Conservation (phyloP, 2,113 vertebrate genomes). For the Brevimyrus niger region DNA sequence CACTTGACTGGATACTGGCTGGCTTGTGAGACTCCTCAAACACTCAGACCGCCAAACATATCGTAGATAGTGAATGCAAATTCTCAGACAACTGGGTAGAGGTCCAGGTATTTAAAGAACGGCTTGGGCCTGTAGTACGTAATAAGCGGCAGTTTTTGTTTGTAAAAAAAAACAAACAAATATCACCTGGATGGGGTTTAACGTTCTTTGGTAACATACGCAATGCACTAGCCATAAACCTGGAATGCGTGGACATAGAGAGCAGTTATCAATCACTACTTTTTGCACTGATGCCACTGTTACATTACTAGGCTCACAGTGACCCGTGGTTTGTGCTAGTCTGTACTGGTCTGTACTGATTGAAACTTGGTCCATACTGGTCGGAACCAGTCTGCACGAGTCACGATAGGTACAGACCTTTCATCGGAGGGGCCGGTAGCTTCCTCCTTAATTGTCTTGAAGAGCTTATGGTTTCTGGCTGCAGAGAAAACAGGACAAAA, state of each 20-base stretch:
- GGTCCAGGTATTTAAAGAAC: background rate
- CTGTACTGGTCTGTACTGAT: background rate
- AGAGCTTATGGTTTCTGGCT: conserved; percentile 88
- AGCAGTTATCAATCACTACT: background rate
- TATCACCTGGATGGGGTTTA: background rate
- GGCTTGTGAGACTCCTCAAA: no score
- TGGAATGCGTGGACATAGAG: background rate
- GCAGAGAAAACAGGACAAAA: conserved; percentile 28
- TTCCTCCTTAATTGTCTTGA: conserved; percentile 92
- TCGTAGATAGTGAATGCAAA: no score
- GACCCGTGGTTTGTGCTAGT: background rate
- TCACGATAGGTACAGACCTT: conserved; percentile 63
- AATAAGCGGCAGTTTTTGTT: no score
- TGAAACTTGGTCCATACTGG: background rate
- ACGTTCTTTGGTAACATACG: background rate
- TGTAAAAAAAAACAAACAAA: background rate
- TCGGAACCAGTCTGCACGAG: background rate
- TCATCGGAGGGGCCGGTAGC: conserved; percentile 81
- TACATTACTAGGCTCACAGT: background rate
- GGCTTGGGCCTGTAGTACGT: no score
- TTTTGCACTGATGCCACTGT: background rate
- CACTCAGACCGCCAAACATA: no score
- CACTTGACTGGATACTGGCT: background rate
- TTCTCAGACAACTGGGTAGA: no score
- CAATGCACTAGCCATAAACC: background rate